These are phyloP conservation scores for Sepioteuthis lessoniana DNA, from an alignment of 2,888 invertebrate species.

Conservation along the genomic window DNA sequence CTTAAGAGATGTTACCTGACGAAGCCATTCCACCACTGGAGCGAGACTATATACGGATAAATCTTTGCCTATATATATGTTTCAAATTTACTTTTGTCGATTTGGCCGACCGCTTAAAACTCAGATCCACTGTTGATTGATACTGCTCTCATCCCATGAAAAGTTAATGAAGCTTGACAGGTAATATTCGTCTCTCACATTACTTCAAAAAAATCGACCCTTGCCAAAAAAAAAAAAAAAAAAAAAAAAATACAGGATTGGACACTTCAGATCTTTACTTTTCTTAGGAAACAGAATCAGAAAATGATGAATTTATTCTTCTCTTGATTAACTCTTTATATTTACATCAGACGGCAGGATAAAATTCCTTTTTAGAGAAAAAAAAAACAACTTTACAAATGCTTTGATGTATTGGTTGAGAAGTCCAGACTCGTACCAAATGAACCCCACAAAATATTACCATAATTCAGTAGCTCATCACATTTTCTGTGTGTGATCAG, in stretches of 20 bases:
- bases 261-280: background rate
- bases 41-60: too few species aligned
- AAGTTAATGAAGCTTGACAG: background rate
- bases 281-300: background rate
- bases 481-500: background rate
- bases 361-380: background rate
- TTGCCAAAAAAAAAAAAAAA: too few species aligned
- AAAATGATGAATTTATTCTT: background rate
- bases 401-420: background rate
- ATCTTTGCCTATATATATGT: too few species aligned
- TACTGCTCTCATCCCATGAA: background rate
- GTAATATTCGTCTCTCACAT: background rate
- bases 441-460: background rate
- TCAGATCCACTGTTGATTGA: too few species aligned
- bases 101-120: too few species aligned
- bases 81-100: too few species aligned
- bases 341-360: background rate
- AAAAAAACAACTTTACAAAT: background rate
- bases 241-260: too few species aligned
- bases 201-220: background rate
- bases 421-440: background rate
- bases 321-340: background rate
- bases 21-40: too few species aligned
- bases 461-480: background rate
- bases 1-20: too few species aligned